A percentile compares a stretch with the other conserved stretches of the same genome.
Conservation (phyloP, 1,140 invertebrate species). For the Ceratina calcarata region DNA sequence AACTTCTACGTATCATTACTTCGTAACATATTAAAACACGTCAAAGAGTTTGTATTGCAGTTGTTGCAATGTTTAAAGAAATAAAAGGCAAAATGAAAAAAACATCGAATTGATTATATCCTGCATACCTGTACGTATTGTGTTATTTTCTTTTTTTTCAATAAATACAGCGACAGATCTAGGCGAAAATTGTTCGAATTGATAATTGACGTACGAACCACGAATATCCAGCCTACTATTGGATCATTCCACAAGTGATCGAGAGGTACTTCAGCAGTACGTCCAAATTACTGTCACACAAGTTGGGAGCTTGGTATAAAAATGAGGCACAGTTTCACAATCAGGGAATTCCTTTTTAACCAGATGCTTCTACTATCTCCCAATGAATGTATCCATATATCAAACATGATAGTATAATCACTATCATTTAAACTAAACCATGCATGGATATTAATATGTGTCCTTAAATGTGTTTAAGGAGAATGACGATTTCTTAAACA, state of each 20-base stretch:
- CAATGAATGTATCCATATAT: constrained; percentile 79
- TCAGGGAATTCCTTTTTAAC: constrained; percentile 73
- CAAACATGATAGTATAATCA: constrained; percentile 70
- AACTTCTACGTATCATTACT: not conserved
- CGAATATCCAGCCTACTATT: constrained; percentile 65
- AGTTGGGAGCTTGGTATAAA: constrained; percentile 77
- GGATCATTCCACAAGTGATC: constrained; percentile 64
- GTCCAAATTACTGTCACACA: constrained; percentile 70
- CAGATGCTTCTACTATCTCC: constrained; percentile 75
- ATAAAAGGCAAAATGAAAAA: not conserved
- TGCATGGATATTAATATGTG: constrained; percentile 79
- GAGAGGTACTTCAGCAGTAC: constrained; percentile 54
- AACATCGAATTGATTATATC: constrained; percentile 25
- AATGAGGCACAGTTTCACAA: constrained; percentile 80
- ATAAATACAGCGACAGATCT: constrained; percentile 55
- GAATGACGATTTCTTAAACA: constrained; percentile 77
- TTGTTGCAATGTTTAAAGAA: not conserved
- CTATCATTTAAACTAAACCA: constrained; percentile 78
- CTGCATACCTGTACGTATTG: constrained; percentile 20
- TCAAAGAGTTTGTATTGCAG: constrained; percentile 8
- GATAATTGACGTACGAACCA: constrained; percentile 68
- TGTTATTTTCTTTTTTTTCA: constrained; percentile 30
- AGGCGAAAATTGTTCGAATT: constrained; percentile 64
- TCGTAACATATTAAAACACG: constrained; percentile 12
- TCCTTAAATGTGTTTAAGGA: constrained; percentile 77